These are phyloP conservation scores for Zaprionus taronus DNA, from an alignment of 1,140 invertebrate species.

Conservation along the genomic window DNA sequence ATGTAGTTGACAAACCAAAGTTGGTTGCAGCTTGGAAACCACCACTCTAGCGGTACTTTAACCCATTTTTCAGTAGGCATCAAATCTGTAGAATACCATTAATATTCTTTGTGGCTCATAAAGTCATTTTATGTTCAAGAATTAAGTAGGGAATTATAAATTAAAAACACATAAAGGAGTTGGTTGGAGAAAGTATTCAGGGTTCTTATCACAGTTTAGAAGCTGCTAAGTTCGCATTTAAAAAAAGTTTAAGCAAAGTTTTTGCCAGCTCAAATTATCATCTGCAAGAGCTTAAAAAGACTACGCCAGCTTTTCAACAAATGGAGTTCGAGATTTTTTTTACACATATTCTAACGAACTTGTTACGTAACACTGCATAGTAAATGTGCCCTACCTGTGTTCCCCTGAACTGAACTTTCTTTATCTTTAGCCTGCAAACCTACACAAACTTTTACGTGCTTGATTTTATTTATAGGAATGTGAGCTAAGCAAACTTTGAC, in stretches of 20 bases:
- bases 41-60: conserved; percentile 37
- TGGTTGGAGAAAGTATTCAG: background rate
- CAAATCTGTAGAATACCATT: background rate
- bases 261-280: background rate
- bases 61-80: conserved; percentile 28
- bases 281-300: background rate
- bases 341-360: background rate
- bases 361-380: background rate
- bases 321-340: background rate
- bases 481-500: background rate
- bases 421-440: background rate
- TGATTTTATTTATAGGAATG: no score
- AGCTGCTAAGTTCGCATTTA: background rate
- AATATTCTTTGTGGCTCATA: background rate
- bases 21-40: conserved; percentile 22
- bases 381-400: background rate
- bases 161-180: background rate
- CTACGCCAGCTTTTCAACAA: background rate
- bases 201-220: background rate
- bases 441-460: no score
- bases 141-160: background rate
- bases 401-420: background rate
- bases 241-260: background rate
- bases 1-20: conserved; percentile 35
- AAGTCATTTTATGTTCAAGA: background rate